Evolutionary conservation across 1,140 invertebrate species (phyloP).

Genomic region (Drosophila biarmipes): DNA sequence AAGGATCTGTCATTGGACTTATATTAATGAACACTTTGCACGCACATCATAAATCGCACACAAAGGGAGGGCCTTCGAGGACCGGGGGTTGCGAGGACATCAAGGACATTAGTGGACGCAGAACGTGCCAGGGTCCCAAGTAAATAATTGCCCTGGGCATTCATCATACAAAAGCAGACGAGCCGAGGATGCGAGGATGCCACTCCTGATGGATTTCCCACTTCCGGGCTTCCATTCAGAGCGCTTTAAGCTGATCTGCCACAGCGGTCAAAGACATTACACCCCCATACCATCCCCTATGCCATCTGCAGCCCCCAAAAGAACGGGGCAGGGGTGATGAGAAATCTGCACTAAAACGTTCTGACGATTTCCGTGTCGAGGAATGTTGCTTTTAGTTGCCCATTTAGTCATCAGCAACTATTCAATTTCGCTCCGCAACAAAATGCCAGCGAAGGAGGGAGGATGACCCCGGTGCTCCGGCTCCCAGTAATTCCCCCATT

Average conservation of each 20-base stretch:
- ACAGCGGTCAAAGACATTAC: constrained; percentile 51
- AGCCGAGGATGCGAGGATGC: constrained; percentile 39
- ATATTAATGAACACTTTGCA: constrained; percentile 81
- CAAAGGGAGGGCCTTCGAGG: constrained; percentile 1
- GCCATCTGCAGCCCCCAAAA: constrained; percentile 1
- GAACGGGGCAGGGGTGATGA: not conserved
- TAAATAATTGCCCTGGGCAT: constrained; percentile 66
- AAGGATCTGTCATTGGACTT: constrained; percentile 74
- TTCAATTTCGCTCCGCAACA: constrained; percentile 58
- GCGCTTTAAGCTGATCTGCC: constrained; percentile 56
- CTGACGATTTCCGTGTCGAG: constrained; percentile 46
- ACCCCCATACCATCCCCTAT: not conserved
- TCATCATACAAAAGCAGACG: constrained; percentile 56
- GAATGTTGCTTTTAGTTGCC: constrained; percentile 59
- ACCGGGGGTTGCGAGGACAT: not conserved
- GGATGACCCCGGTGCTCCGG: constrained; percentile 23
- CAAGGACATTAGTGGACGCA: constrained; percentile 51
- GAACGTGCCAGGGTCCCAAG: constrained; percentile 63
- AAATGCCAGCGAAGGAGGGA: constrained; percentile 16
- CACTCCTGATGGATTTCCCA: constrained; percentile 59
- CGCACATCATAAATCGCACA: constrained; percentile 79
- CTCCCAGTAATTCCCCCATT: constrained; percentile 57
- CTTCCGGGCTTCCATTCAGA: constrained; percentile 64
- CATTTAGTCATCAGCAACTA: constrained; percentile 58
- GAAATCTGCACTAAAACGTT: constrained; percentile 33